Percentiles rank a stretch among this genome's conserved stretches.
These are phyloP conservation scores for Ovis canadensis DNA, from an alignment of 2,113 vertebrate genomes.

Conservation along the genomic window DNA sequence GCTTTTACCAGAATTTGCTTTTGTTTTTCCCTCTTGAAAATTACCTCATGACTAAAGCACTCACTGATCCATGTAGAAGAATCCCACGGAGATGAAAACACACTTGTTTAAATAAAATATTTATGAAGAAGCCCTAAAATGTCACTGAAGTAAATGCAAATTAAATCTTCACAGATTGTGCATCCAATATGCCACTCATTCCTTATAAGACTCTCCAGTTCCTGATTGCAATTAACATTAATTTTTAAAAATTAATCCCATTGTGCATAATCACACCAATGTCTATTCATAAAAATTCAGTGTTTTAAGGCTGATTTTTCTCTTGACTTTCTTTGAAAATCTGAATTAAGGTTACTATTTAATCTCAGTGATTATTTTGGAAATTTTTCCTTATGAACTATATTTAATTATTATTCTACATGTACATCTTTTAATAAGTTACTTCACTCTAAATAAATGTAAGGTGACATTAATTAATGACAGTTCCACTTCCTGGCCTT, in stretches of 20 bases:
- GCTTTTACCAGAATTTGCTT: conserved; percentile 43
- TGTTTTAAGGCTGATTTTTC: conserved; percentile 7
- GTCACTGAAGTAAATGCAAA: conserved; percentile 58
- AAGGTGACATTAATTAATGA: conserved; percentile 48
- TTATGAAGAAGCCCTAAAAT: conserved; percentile 60
- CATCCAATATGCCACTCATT: conserved; percentile 38
- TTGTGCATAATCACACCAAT: conserved; percentile 33
- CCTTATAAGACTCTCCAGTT: conserved; percentile 31
- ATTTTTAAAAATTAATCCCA: conserved; percentile 44
- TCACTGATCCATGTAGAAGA: conserved; percentile 49
- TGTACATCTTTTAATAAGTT: conserved; percentile 39
- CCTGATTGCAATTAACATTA: conserved; percentile 62
- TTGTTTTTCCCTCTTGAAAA: conserved; percentile 63
- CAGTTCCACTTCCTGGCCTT: neutral
- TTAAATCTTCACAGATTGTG: conserved; percentile 1
- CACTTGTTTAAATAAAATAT: conserved; percentile 67
- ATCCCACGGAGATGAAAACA: conserved; percentile 62
- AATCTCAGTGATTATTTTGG: conserved; percentile 29
- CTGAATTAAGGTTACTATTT: neutral
- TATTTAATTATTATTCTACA: conserved; percentile 35
- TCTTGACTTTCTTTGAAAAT: conserved; percentile 46
- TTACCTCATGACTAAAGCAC: conserved; percentile 65
- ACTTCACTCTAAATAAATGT: conserved; percentile 35
- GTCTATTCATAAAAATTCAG: conserved; percentile 46
- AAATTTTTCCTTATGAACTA: conserved; percentile 2